Conservation (phyloP, 2,797 vertebrate species). For the Australoheros facetus region DNA sequence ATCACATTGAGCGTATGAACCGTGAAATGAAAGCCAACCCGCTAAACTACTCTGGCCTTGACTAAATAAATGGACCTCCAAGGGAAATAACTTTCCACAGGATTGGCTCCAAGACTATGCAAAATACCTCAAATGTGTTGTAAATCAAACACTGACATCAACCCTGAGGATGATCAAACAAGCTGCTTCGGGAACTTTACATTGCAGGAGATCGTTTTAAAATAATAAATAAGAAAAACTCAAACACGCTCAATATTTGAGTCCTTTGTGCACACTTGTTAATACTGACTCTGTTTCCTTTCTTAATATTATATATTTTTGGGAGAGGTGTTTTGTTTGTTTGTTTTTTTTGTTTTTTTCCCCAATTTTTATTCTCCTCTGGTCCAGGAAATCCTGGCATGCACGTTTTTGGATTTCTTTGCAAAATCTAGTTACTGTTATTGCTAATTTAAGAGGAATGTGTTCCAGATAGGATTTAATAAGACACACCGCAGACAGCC, state of each 20-base stretch:
- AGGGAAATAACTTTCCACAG: conserved; percentile 75
- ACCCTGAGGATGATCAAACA: conserved; percentile 38
- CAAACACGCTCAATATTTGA: too few species aligned
- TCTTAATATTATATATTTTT: background rate
- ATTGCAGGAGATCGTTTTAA: conserved; percentile 1
- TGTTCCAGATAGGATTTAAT: background rate
- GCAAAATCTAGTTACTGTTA: background rate
- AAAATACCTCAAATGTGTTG: conserved; percentile 64
- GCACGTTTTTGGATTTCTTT: background rate
- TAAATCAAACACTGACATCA: conserved; percentile 61
- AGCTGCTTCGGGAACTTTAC: conserved; percentile 13
- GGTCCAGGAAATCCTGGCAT: conserved; percentile 2
- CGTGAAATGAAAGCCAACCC: conserved; percentile 85
- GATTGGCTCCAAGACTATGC: conserved; percentile 71
- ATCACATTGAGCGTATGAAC: conserved; percentile 84
- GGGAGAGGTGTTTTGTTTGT: background rate
- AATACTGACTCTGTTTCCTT: background rate
- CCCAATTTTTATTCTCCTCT: background rate
- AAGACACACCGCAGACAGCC: background rate
- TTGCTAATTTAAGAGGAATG: background rate
- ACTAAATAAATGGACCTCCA: conserved; percentile 79
- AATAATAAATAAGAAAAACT: background rate
- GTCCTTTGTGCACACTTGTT: background rate
- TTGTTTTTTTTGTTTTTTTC: background rate
- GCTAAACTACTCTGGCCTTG: conserved; percentile 76